phyloP scores from a whole-genome alignment of 2,113 vertebrate genomes.

The Mystacornis crossleyi region DNA sequence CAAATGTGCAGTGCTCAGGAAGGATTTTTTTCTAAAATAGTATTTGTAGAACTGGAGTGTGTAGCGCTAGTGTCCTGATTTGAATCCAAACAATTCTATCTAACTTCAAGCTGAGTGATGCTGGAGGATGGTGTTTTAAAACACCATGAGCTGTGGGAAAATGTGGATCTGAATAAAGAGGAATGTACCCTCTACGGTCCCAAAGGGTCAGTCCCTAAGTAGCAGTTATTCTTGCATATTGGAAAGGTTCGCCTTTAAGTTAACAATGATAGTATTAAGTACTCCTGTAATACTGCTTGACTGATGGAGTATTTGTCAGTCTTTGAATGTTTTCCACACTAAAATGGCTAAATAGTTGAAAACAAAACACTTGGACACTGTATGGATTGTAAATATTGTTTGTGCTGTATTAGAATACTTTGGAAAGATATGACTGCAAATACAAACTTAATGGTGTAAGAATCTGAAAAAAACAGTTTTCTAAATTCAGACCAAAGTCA shows the following conservation, averaged over 20 bases:
- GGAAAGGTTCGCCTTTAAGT: not conserved
- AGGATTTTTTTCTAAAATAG: not conserved
- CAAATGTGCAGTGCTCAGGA: not conserved
- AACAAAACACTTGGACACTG: not conserved
- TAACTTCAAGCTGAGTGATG: not conserved
- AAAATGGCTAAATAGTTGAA: not conserved
- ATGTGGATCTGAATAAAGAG: not conserved
- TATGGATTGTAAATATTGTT: not conserved
- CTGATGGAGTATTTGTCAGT: not conserved
- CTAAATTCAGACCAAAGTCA: not conserved
- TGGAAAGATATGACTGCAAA: not conserved
- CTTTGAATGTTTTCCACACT: not conserved
- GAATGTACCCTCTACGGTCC: not conserved
- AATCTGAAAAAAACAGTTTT: fast-evolving
- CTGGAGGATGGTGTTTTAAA: not conserved
- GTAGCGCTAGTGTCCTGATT: not conserved
- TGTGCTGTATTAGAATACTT: not conserved
- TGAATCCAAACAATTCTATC: not conserved
- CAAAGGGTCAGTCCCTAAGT: not conserved
- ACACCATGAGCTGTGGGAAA: not conserved
- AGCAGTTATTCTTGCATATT: not conserved
- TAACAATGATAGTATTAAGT: not conserved
- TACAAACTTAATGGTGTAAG: not conserved
- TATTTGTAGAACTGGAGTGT: not conserved
- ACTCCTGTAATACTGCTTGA: not conserved